A percentile compares a stretch with the other conserved stretches of the same genome.
Evolutionary conservation across 1,140 invertebrate genomes (phyloP).

Genomic region (Globodera rostochiensis): DNA sequence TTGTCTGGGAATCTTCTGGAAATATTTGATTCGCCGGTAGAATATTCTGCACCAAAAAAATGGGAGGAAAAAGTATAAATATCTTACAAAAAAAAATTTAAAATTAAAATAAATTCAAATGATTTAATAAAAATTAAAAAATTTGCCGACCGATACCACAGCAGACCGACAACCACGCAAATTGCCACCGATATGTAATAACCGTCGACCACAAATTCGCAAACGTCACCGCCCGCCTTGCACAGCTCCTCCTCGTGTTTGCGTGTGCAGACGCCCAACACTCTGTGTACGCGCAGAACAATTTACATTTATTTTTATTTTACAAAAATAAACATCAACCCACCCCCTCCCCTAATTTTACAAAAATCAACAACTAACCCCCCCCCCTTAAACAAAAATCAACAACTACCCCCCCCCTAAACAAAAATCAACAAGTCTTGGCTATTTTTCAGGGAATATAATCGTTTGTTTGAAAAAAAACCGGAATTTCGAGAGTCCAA

Average conservation of each 20-base stretch:
- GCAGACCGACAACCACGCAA: slow-evolving; percentile 49
- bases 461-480: not conserved
- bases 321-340: no score
- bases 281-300: slow-evolving; percentile 29
- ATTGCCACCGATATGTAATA: slow-evolving; percentile 57
- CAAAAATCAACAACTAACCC: not conserved
- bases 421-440: no score
- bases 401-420: no score
- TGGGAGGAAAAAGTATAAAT: no score
- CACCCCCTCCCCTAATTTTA: no score
- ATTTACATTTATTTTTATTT: no score
- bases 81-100: not conserved
- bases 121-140: not conserved
- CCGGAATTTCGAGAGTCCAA: slow-evolving; percentile 9
- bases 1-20: slow-evolving; percentile 53
- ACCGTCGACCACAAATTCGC: slow-evolving; percentile 51
- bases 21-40: slow-evolving; percentile 51
- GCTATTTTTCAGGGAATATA: not conserved
- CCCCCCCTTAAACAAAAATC: not conserved
- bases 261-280: slow-evolving; percentile 54
- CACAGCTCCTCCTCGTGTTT: slow-evolving; percentile 57
- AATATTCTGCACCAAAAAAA: slow-evolving; percentile 26
- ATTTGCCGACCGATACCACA: slow-evolving; percentile 38
- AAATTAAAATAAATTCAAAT: no score
- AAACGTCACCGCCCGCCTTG: slow-evolving; percentile 50